Evolutionary conservation across 1,140 invertebrate species (phyloP), one percentile per base, ranked within the genome.

Genomic region (Phymorhynchus buccinoides): DNA sequence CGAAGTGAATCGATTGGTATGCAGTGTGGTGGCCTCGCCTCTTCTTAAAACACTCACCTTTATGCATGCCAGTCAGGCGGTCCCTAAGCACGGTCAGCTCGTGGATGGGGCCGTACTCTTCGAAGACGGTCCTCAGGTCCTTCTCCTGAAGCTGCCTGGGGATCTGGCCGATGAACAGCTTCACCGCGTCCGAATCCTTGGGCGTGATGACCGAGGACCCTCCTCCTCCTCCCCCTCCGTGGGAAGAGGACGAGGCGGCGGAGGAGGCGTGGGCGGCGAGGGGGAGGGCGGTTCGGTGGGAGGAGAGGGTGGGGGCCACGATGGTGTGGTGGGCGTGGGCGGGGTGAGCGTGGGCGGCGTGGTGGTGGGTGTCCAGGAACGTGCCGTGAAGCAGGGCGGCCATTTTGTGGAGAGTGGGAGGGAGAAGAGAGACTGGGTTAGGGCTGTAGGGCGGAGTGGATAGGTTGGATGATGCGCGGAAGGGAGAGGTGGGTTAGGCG

Each of bases 121-220:
- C 97, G 92, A 98, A 98, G 94, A 98, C 96, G 9, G 97, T 97
- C 78, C 97, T 94, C 22, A 98, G 94, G 90, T 98, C 96, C 75
- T 96, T 96, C 92, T 98, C 97, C 88, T 97, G 96, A 37, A 98
- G 94, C 94, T 97, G 96, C 80, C 97, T 94, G 1, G 97, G 97
- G 87, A 98, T 98, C 93, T 98, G 97, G n/a, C 97, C 97, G 56
- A 98, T 96, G 93, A 98, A 98, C 48, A 98, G 94, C 93, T 98
- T 98, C 73, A 97, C 95, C 32, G 96, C 96, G 87, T 95, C 94
- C 79, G 92, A 91, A 78, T 95, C 94, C 89, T 95, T 85, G 82
- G 75, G 56, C 1, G 78, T 39, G 14, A 78, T 52, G 35, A 56
- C 81, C 30, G 37, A 27, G 27, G 32, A 37, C 71, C 30, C 22